Conservation (phyloP, 2,113 vertebrate species). For the Corapipo altera region DNA sequence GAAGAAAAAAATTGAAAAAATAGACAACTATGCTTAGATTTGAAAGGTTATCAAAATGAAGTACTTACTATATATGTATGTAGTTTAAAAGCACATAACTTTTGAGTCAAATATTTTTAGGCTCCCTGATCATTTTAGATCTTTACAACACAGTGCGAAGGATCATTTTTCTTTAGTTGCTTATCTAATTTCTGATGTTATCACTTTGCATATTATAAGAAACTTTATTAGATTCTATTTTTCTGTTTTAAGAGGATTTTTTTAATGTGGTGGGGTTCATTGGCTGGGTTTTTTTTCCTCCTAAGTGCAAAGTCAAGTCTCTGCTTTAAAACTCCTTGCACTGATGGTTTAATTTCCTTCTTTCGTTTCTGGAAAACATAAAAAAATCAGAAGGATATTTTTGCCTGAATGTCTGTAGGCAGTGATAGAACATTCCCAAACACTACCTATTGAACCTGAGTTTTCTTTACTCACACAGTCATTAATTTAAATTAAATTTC, state of each 20-base stretch:
- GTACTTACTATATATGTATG: accelerated
- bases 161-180: background rate
- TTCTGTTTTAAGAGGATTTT: background rate
- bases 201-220: background rate
- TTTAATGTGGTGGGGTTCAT: background rate
- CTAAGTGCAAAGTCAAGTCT: background rate
- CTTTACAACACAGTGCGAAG: background rate
- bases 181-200: background rate
- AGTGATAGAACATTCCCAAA: background rate
- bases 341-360: background rate
- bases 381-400: background rate
- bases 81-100: background rate
- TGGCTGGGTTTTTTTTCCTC: background rate
- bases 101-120: background rate
- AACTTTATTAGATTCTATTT: background rate
- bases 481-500: background rate
- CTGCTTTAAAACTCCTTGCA: background rate
- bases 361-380: background rate
- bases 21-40: background rate
- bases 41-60: background rate
- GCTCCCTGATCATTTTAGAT: background rate
- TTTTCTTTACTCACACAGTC: background rate
- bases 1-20: background rate
- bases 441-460: background rate
- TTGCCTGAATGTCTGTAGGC: background rate